Base-by-base conservation (phyloP, 1,140 invertebrate genomes). In the Drosophila fuyamai region DNA sequence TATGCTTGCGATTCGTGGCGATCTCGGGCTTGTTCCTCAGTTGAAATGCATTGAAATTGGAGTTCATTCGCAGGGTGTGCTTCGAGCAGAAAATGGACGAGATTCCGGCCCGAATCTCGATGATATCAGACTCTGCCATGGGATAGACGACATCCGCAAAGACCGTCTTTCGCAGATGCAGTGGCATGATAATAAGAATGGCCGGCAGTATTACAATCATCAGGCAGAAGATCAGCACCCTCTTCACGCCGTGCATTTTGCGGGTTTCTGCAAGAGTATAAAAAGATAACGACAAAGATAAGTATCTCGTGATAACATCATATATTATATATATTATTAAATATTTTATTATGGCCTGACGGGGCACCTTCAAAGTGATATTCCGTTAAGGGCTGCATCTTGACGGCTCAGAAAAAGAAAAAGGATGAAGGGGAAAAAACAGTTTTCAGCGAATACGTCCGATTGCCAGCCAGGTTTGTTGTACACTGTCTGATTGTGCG, bases 1-100 rank as follows among this genome's bases (percentile, higher is more conserved):
- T 95, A 84, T 96, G 96, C 92, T 96, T 97, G 40, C 94, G 94
- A 68, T 94, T 95, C 7, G 94, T 93, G 18, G 95, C 95, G 35
- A 95, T 93, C 93, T 95, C 94, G 14, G 96, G 96, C 74, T 93
- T 94, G 8, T 95, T 94, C 60, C 94, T 92, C 90, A 97, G 93
- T 94, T 97, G 95, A 93, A 97, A 97, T 32, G 96, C 96, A 94
- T 96, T 96, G 78, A 97, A 97, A 50, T 93, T 93, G 43, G 94
- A 93, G 14, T 93, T 93, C 96, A 97, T 97, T 91, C 94, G 94
- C 36, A 97, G 92, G 56, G 94, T 95, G 92, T 97, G 96, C 77
- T 94, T 94, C 93, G 96, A 92, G 92, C 96, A 97, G 93, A 97
- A 97, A 79, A 97, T 93, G 54, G 95, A 94, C 13, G 96, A 97